Evolutionary conservation across 2,888 invertebrate genomes (phyloP), one percentile per base, ranked within the genome.

Genomic region (Timandra comae): DNA sequence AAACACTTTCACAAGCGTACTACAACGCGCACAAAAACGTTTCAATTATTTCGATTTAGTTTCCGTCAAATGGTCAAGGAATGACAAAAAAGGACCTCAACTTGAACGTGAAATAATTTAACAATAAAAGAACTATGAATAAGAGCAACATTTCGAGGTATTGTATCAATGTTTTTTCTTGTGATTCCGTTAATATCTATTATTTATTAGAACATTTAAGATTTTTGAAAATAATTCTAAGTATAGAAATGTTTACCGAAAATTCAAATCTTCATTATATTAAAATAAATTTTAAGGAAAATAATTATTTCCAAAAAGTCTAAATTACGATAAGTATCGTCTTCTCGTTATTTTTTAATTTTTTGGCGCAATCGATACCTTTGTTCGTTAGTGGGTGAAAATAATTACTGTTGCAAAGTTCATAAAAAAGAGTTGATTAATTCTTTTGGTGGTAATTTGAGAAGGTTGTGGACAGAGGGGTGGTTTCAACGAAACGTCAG

Each of bases 281-380:
- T 16, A 16, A 16, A 16, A 16, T 16, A 16, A 5, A 16, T 5
- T 16, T 16, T 16, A 16, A 16, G 6, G 16, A 16, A 16, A 16
- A 16, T 16, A 16, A 16, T 16, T 1, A 16, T 16, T 1, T n/a
- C 45, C 41, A 53, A 44, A 46, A 55, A 49, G 53, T 56, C 52
- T 44, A 47, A 43, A 16, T 16, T 16, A 16, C 46, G 50, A 51
- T 49, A 42, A 22, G 30, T 33, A 33, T 46, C 49, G 47, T 53
- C 55, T 56, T 46, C 63, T 74, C 72, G 70, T 73, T 73, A 71
- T 69, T 77, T 74, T 61, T 71, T 69, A 59, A 65, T 56, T 65
- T 69, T 69, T 62, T 56, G 49, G 57, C 61, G 79, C 71, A 70
- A 80, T 76, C 76, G 72, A 80, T 75, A 80, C 79, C 80, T 73